Percentiles rank a stretch among this genome's conserved stretches.
Conservation (phyloP, 2,113 vertebrate species). For the Nymphicus hollandicus region DNA sequence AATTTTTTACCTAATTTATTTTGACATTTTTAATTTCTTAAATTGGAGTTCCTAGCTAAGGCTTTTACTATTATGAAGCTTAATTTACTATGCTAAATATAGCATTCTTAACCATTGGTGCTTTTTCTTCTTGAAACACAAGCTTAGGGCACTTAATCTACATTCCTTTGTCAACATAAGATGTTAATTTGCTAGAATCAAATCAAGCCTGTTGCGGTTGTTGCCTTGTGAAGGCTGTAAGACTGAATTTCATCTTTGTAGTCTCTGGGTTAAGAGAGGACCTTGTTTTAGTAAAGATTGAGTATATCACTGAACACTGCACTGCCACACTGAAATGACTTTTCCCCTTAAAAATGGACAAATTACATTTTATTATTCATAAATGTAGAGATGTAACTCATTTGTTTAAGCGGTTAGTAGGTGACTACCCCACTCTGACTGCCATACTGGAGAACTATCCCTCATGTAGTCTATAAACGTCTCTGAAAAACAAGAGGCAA, state of each 20-base stretch:
- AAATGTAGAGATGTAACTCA: background rate
- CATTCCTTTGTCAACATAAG: background rate
- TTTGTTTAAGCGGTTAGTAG: background rate
- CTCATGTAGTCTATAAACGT: background rate
- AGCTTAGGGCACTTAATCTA: background rate
- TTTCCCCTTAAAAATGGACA: background rate
- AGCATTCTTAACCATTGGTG: background rate
- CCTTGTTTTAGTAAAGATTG: background rate
- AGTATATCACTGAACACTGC: background rate
- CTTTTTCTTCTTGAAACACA: background rate
- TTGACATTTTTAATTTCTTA: background rate
- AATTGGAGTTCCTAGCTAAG: background rate
- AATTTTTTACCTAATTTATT: background rate
- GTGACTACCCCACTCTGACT: background rate
- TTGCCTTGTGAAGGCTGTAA: background rate
- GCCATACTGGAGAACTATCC: background rate
- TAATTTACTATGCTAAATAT: background rate
- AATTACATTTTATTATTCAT: background rate
- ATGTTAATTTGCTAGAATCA: background rate
- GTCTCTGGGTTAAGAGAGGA: background rate
- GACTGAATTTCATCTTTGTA: background rate
- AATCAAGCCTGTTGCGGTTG: background rate
- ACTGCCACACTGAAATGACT: background rate
- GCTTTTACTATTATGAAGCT: background rate
- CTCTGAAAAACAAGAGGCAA: background rate